phyloP scores from a whole-genome alignment of 2,888 invertebrate genomes.

The Pyrrhosoma nymphula region DNA sequence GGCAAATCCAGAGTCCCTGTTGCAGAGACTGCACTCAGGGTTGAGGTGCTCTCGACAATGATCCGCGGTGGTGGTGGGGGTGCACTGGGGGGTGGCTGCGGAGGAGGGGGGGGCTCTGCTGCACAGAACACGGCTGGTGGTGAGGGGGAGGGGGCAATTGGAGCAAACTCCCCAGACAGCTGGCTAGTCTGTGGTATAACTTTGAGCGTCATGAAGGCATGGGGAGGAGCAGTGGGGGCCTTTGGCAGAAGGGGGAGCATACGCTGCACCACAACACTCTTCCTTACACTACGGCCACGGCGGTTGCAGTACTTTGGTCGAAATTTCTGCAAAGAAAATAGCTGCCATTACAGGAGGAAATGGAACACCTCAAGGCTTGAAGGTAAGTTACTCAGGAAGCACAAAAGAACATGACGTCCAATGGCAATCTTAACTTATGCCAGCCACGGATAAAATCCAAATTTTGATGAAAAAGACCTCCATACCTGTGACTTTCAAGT shows the following conservation, averaged over 20 bases:
- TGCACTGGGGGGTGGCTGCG: not conserved
- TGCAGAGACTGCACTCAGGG: constrained; percentile 33
- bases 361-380: not conserved
- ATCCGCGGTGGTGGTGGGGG: not conserved
- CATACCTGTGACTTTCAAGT: too few relatives aligned
- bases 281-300: constrained; percentile 78
- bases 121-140: constrained; percentile 16
- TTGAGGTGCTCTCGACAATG: not conserved
- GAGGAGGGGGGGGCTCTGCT: not conserved
- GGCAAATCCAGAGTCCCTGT: constrained; percentile 1
- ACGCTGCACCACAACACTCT: constrained; percentile 87
- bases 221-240: constrained; percentile 77
- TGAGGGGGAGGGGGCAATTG: constrained; percentile 66
- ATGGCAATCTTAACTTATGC: too few relatives aligned
- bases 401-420: too few relatives aligned
- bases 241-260: constrained; percentile 85
- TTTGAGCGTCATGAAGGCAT: constrained; percentile 78
- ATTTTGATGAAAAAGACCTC: too few relatives aligned
- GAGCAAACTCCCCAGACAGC: constrained; percentile 71
- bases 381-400: too few relatives aligned
- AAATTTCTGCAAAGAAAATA: constrained; percentile 76
- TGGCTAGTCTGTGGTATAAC: constrained; percentile 73
- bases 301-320: constrained; percentile 78
- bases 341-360: not conserved
- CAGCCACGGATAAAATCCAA: too few relatives aligned